Evolutionary conservation across 23 tunicate genomes (phyloP), one percentile per base, ranked within the genome.

Genomic region (Styela plicata): DNA sequence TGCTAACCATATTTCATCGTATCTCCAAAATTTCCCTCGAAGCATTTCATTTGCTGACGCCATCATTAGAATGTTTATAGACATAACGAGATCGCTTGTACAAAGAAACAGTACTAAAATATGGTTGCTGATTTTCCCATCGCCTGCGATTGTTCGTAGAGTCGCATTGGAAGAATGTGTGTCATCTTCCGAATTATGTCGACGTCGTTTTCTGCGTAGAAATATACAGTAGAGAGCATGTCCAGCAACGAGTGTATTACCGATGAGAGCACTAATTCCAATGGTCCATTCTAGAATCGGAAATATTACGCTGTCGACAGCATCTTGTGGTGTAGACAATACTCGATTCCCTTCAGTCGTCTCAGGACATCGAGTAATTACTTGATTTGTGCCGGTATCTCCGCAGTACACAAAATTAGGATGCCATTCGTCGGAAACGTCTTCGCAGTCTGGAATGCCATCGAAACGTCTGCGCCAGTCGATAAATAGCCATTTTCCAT

Each of bases 351-450:
- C 81, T 10, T 76, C 26, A 22, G 30, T 17, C 2, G 71, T 67
- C 13, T 44, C 81, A 16, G 52, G 64, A 29, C 81, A 76, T 44
- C 81, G 25, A 7, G 81, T 44, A 24, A 76, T 76, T 18, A 27
- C 27, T 53, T 24, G 81, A 7, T 1, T 21, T 0, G 52, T 23
- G 10, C 18, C 2, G 27, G 29, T 24, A 44, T 76, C 66, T 76
- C 66, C 81, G 26, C 81, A 76, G 66, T 76, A 76, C 25, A 76
- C 81, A 29, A 76, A 76, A 76, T 76, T 36, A 5, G 52, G 63
- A 44, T 76, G 66, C 81, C 81, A 76, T 53, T 76, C 81, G 37
- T 76, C 81, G 17, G 32, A 44, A 21, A 44, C 21, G 19, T 76
- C 66, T 21, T 27, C 63, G 44, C 81, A 76, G 31, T 76, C 81